Base-by-base conservation (phyloP, 2,113 vertebrate genomes). In the Proteles cristata region DNA sequence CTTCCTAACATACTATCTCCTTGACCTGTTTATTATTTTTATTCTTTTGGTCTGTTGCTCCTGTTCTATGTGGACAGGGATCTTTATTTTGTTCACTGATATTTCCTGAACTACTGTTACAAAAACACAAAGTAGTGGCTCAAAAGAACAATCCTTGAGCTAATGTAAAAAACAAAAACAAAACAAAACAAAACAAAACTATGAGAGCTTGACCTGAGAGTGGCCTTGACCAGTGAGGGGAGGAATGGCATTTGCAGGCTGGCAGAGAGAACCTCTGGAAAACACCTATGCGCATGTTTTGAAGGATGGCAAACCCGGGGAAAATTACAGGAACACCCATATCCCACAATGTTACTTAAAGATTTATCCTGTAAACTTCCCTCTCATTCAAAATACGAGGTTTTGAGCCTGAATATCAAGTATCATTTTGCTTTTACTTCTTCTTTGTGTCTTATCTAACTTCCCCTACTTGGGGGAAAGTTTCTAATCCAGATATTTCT, bases 401-500 rank as follows among this genome's bases (percentile, higher is more conserved):
- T 73, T 63, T 58, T 90, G 55, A 88, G 9, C 21, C 66, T 50
- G 31, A 90, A 26, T 61, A 61, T 63, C 11, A 53, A 76, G 55
- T 63, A 9, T 16, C 4, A 68, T n/a, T 94, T 95, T 93, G 55
- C 81, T 96, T 95, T 97, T 61, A 33, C 94, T 98, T 97, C 88
- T 90, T 96, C 76, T 88, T 43, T 39, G 31, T 19, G 3, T 90
- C 35, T 96, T 93, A 89, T 63, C 39, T 88, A 84, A 91, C 90
- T 97, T 97, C 84, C 68, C 26, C 28, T 95, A 63, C 71, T 73
- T 23, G n/a, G 84, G 76, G 63, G 21, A 92, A 87, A 90, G 79
- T 94, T 95, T 95, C 69, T 90, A 92, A 96, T 28, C 50, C 9
- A 90, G 65, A 17, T 95, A 90, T 98, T 97, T 95, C 96, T 63